A percentile compares a stretch with the other conserved stretches of the same genome.
Conservation (phyloP, 2,888 invertebrate species). For the Tenthredo mesomela region DNA sequence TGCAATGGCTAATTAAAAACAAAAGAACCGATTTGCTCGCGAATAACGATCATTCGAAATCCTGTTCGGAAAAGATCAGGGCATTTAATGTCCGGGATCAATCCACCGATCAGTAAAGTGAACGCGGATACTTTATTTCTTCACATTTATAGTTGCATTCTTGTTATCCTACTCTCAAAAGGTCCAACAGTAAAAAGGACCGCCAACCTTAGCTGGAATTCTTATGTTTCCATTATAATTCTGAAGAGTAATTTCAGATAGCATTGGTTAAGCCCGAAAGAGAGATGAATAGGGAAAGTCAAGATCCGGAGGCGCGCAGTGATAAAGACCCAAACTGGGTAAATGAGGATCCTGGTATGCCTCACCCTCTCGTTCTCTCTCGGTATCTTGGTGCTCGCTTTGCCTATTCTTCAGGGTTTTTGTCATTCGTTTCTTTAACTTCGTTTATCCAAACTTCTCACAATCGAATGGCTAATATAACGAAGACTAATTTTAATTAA, state of each 20-base stretch:
- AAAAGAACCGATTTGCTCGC: not conserved
- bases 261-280: constrained; percentile 52
- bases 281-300: constrained; percentile 52
- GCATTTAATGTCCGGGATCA: constrained; percentile 30
- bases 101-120: constrained; percentile 30
- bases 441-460: constrained; percentile 39
- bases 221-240: constrained; percentile 15
- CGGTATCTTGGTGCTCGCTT: not conserved
- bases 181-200: not conserved
- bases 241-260: constrained; percentile 55
- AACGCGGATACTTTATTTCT: not conserved
- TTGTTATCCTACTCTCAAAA: constrained; percentile 7
- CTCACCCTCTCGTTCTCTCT: not conserved
- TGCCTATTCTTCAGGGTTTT: constrained; percentile 29
- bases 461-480: constrained; percentile 39
- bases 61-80: constrained; percentile 5
- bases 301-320: constrained; percentile 22
- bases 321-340: constrained; percentile 37
- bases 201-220: not conserved
- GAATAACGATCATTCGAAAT: constrained; percentile 19
- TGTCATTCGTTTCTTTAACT: constrained; percentile 26
- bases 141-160: not conserved
- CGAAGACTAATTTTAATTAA: constrained; percentile 35
- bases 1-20: constrained; percentile 37
- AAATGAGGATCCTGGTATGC: constrained; percentile 34